These are phyloP conservation scores for Notarius quadriscutis DNA, from an alignment of 2,113 vertebrate species.

Conservation along the genomic window DNA sequence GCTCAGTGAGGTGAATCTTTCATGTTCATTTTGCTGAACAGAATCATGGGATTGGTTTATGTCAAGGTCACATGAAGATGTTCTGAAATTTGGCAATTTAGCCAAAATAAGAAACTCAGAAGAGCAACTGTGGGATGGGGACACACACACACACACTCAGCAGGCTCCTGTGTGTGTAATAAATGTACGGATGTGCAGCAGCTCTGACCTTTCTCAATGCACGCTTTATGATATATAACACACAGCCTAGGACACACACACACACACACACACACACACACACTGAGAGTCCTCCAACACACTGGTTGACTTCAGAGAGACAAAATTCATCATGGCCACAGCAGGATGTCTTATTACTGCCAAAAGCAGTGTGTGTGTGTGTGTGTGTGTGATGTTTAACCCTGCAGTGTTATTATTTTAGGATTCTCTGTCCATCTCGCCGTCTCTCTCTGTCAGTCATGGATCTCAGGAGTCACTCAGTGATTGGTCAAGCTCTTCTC, in stretches of 20 bases:
- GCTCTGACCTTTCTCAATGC: constrained; percentile 25
- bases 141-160: not conserved
- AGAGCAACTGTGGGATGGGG: not conserved
- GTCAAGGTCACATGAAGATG: not conserved
- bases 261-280: constrained; percentile 8
- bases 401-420: too few species aligned
- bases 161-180: constrained; percentile 27
- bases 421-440: not conserved
- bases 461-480: not conserved
- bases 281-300: constrained; percentile 13
- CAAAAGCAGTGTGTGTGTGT: constrained; percentile 7
- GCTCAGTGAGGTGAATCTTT: not conserved
- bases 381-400: not conserved
- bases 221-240: constrained; percentile 35
- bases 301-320: constrained; percentile 31
- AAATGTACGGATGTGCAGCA: constrained; percentile 24
- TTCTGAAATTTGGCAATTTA: not conserved
- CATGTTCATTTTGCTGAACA: not conserved
- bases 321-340: constrained; percentile 25
- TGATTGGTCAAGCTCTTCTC: not conserved
- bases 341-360: constrained; percentile 34
- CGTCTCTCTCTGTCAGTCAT: not conserved
- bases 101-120: not conserved
- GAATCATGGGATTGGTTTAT: not conserved
- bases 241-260: not conserved